Percentiles rank a stretch among this genome's conserved stretches.
phyloP scores from a whole-genome alignment of 1,140 invertebrate genomes.

The Ganaspis sp. region DNA sequence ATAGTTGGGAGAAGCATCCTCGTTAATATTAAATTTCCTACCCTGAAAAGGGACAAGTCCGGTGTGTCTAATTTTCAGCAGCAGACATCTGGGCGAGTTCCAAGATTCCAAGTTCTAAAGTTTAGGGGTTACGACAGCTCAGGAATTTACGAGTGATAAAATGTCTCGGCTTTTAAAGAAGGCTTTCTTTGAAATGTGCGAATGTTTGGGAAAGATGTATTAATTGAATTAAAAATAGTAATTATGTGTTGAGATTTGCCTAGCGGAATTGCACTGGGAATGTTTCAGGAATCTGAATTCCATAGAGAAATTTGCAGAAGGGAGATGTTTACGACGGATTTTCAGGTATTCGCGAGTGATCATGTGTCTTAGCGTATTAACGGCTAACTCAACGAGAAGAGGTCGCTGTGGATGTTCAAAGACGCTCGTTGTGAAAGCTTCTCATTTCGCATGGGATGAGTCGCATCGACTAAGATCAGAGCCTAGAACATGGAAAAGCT shows the following conservation, averaged over 20 bases:
- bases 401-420: slow-evolving; percentile 44
- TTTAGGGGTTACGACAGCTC: slow-evolving; percentile 8
- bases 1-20: neutral
- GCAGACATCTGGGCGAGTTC: slow-evolving; percentile 9
- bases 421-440: slow-evolving; percentile 42
- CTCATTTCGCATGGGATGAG: neutral
- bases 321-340: slow-evolving; percentile 37
- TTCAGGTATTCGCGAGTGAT: slow-evolving; percentile 39
- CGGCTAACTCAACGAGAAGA: slow-evolving; percentile 37
- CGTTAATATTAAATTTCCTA: slow-evolving; percentile 45
- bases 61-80: slow-evolving; percentile 39
- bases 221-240: too few relatives aligned
- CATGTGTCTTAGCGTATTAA: slow-evolving; percentile 38
- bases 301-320: slow-evolving; percentile 46
- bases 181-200: neutral
- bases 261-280: slow-evolving; percentile 31
- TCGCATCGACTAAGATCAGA: slow-evolving; percentile 40
- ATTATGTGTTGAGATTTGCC: slow-evolving; percentile 36
- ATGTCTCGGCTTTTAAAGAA: slow-evolving; percentile 49
- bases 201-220: too few relatives aligned
- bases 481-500: slow-evolving; percentile 45
- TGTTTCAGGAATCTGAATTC: slow-evolving; percentile 29
- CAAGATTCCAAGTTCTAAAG: neutral
- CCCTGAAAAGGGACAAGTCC: slow-evolving; percentile 31
- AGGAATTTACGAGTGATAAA: slow-evolving; percentile 35